Evolutionary conservation across 2,888 invertebrate species (phyloP).

Genomic region (Operophtera brumata): DNA sequence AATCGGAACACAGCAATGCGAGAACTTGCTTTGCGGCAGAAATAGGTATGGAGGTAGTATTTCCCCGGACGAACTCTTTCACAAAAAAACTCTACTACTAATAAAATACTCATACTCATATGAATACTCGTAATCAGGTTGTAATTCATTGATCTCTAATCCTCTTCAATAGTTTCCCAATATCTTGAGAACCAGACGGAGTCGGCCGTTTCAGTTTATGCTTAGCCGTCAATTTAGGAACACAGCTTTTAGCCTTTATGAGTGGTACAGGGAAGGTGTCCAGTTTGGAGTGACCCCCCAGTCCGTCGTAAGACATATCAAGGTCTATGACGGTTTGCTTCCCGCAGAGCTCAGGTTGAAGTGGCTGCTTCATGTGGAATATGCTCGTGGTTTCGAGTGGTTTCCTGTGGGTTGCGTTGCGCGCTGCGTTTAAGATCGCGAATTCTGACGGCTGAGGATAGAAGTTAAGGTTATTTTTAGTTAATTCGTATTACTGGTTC

Average conservation of each 20-base stretch:
- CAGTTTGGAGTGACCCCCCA: conserved; percentile 79
- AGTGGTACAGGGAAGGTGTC: conserved; percentile 69
- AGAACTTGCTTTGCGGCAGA: too few species aligned
- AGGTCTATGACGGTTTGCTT: conserved; percentile 28
- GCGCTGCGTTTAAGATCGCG: conserved; percentile 50
- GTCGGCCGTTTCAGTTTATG: conserved; percentile 19
- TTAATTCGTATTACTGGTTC: not conserved
- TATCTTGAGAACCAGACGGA: conserved; percentile 10
- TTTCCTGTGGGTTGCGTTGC: conserved; percentile 34
- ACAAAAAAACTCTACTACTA: too few species aligned
- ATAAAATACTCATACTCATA: too few species aligned
- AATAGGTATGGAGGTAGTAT: too few species aligned
- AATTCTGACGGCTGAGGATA: conserved; percentile 57
- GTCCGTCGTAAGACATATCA: conserved; percentile 72
- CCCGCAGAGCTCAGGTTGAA: conserved; percentile 41
- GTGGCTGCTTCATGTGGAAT: conserved; percentile 51
- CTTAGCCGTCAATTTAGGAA: conserved; percentile 50
- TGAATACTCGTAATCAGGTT: too few species aligned
- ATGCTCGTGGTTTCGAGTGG: conserved; percentile 49
- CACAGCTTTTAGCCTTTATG: conserved; percentile 37
- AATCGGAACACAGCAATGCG: too few species aligned
- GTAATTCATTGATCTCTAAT: conserved; percentile 1
- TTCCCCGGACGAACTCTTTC: too few species aligned
- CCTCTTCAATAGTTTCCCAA: conserved; percentile 9
- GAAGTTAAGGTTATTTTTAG: not conserved